Evolutionary conservation across 2,797 vertebrate species (phyloP).

Genomic region (Hyperoplus lanceolatus): DNA sequence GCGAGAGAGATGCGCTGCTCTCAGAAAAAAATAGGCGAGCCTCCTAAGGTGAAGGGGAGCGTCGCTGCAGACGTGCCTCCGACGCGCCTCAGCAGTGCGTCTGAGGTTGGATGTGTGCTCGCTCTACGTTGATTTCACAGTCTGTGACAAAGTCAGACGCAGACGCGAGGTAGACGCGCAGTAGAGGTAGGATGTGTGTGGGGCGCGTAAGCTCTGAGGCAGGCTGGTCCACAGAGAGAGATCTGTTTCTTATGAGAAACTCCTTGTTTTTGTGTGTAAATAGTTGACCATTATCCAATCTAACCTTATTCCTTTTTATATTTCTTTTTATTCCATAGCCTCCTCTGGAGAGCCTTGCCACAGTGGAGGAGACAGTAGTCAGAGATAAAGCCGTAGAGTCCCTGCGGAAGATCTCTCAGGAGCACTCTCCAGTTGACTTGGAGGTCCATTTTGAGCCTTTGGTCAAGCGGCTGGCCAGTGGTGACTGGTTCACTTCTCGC

Average conservation of each 20-base stretch:
- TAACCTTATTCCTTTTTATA: not conserved
- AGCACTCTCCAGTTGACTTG: conserved; percentile 90
- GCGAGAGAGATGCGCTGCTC: too few relatives aligned
- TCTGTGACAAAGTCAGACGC: too few relatives aligned
- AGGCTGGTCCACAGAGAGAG: not conserved
- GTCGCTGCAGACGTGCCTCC: too few relatives aligned
- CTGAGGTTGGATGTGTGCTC: too few relatives aligned
- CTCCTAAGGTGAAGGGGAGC: too few relatives aligned
- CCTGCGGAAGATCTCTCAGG: conserved; percentile 90
- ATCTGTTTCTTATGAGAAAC: not conserved
- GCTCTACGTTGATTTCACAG: too few relatives aligned
- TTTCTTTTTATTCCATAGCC: conserved; percentile 73
- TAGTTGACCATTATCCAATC: not conserved
- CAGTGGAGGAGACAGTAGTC: conserved; percentile 91
- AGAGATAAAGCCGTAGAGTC: conserved; percentile 91
- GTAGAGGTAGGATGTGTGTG: too few relatives aligned
- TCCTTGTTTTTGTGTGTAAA: not conserved
- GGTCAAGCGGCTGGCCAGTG: conserved; percentile 90
- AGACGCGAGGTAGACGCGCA: too few relatives aligned
- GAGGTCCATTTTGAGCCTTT: conserved; percentile 92
- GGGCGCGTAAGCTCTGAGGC: not conserved
- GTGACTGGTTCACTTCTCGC: conserved; percentile 93
- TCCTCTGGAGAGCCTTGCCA: conserved; percentile 90
- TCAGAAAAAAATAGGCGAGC: too few relatives aligned
- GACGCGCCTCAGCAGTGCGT: too few relatives aligned